Percentiles rank a stretch among this genome's conserved stretches.
phyloP scores from a whole-genome alignment of 2,797 vertebrate genomes.

The Ctenopoma multispine region DNA sequence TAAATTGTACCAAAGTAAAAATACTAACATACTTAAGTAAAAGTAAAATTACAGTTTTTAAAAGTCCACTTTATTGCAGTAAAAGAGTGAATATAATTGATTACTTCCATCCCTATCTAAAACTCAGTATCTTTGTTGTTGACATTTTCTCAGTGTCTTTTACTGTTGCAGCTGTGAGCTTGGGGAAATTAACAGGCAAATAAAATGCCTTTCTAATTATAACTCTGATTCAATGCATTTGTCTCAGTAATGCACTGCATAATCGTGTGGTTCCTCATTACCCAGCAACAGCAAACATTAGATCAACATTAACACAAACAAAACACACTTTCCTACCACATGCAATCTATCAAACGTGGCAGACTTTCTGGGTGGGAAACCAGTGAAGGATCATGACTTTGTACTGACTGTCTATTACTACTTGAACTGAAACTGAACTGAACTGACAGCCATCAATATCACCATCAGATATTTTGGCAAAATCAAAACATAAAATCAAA shows the following conservation, averaged over 20 bases:
- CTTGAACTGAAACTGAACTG: neutral
- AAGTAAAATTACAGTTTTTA: too few relatives aligned
- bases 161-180: conserved; percentile 13
- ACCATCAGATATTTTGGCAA: too few relatives aligned
- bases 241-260: conserved; percentile 23
- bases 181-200: conserved; percentile 6
- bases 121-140: neutral
- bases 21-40: too few relatives aligned
- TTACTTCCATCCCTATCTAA: too few relatives aligned
- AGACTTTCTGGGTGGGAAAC: conserved; percentile 14
- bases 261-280: conserved; percentile 21
- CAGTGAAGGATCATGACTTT: conserved; percentile 19
- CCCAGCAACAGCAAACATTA: conserved; percentile 26
- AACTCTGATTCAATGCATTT: conserved; percentile 12
- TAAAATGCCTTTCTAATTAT: conserved; percentile 24
- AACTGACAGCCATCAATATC: neutral
- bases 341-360: conserved; percentile 7
- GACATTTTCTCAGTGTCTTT: conserved; percentile 4
- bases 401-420: neutral
- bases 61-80: too few relatives aligned
- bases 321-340: neutral
- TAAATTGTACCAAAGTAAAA: too few relatives aligned
- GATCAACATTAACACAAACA: conserved; percentile 28
- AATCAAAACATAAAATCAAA: too few relatives aligned
- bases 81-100: too few relatives aligned